Percentiles rank a stretch among this genome's conserved stretches.
Evolutionary conservation across 2,888 invertebrate species (phyloP).

Genomic region (Napeogenes inachia): DNA sequence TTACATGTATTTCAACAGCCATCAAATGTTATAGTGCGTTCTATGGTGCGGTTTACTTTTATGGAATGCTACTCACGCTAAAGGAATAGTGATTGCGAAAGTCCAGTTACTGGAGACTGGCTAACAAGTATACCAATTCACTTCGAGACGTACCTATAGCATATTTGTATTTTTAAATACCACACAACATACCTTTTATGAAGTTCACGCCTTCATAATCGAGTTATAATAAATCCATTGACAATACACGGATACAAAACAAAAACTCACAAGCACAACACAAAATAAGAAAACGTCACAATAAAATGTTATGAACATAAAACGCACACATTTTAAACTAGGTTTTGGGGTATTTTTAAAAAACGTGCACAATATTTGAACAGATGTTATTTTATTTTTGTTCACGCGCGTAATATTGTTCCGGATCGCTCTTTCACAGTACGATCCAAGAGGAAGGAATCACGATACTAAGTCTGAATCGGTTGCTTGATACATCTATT

Average conservation of each 20-base stretch:
- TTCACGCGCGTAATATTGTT: conserved; percentile 54
- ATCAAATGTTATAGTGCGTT: conserved; percentile 41
- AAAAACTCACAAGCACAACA: conserved; percentile 67
- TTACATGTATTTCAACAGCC: conserved; percentile 49
- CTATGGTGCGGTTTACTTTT: conserved; percentile 60
- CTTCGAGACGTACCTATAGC: conserved; percentile 28
- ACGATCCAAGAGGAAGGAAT: conserved; percentile 47
- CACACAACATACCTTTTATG: conserved; percentile 41
- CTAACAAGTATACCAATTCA: conserved; percentile 35
- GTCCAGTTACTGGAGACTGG: conserved; percentile 66
- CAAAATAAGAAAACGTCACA: conserved; percentile 38
- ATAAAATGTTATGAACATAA: conserved; percentile 37
- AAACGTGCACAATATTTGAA: conserved; percentile 70
- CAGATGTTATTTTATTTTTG: conserved; percentile 73
- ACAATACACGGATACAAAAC: conserved; percentile 59
- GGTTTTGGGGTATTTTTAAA: conserved; percentile 56
- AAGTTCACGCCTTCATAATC: conserved; percentile 64
- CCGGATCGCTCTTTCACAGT: conserved; percentile 33
- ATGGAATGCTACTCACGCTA: conserved; percentile 64
- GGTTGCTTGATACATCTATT: conserved; percentile 49
- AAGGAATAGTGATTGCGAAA: conserved; percentile 73
- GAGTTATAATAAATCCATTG: conserved; percentile 68
- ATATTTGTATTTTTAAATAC: conserved; percentile 7
- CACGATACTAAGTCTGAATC: conserved; percentile 57
- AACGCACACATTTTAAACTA: conserved; percentile 54